phyloP scores from a whole-genome alignment of 2,113 vertebrate genomes.

The Marmota flaviventris region DNA sequence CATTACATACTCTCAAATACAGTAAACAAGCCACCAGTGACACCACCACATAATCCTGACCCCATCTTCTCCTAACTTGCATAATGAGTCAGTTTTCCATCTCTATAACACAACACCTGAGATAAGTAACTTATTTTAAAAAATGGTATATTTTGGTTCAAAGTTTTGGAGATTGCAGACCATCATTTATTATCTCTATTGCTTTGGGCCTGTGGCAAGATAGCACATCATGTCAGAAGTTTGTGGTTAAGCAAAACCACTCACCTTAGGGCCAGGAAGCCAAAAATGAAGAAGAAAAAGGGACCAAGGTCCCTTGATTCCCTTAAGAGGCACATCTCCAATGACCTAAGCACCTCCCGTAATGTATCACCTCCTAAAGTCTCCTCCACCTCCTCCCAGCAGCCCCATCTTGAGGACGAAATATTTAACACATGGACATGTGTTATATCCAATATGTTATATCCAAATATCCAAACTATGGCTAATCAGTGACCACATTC shows the following conservation, averaged over 20 bases:
- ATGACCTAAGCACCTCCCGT: neutral
- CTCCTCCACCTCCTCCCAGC: neutral
- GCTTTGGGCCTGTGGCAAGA: neutral
- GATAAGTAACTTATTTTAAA: neutral
- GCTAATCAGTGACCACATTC: neutral
- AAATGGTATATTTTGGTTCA: neutral
- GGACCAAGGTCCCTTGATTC: neutral
- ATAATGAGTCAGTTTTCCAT: neutral
- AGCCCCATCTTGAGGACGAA: neutral
- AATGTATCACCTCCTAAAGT: neutral
- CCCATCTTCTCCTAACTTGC: neutral
- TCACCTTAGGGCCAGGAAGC: neutral
- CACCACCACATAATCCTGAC: neutral
- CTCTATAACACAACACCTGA: neutral
- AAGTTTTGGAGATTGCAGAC: neutral
- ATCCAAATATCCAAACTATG: neutral
- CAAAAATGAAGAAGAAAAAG: neutral
- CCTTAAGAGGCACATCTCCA: neutral
- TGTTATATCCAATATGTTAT: neutral
- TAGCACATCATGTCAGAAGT: neutral
- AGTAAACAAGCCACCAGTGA: neutral
- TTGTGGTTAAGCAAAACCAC: neutral
- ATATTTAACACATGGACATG: neutral
- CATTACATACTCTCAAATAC: neutral
- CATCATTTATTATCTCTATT: neutral